A percentile compares a stretch with the other conserved stretches of the same genome.
phyloP scores from a whole-genome alignment of 2,113 vertebrate genomes.

The Rhabdomys dilectus region DNA sequence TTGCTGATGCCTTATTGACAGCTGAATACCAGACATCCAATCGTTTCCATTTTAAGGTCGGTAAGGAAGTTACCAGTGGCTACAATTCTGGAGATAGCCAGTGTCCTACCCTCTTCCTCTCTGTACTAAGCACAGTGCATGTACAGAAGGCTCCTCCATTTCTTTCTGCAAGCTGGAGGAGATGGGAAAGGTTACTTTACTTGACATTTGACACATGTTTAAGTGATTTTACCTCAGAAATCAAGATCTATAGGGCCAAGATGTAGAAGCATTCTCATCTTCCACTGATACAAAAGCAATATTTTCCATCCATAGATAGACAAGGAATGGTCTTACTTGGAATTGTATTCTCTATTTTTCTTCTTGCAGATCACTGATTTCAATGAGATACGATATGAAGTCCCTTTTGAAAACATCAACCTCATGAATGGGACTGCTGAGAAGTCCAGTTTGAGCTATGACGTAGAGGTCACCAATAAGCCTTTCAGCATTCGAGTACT shows the following conservation, averaged over 20 bases:
- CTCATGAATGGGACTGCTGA: background rate
- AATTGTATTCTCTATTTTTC: background rate
- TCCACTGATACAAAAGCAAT: background rate
- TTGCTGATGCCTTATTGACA: background rate
- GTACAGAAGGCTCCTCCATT: background rate
- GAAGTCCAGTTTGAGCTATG: slow-evolving; percentile 16
- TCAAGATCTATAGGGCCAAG: background rate
- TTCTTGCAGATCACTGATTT: slow-evolving; percentile 69
- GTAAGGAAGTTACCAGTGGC: background rate
- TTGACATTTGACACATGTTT: background rate
- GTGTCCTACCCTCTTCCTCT: accelerated
- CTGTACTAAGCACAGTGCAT: background rate
- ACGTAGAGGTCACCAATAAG: background rate
- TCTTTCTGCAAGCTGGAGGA: too few species aligned
- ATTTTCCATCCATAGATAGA: background rate
- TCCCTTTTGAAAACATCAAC: slow-evolving; percentile 38
- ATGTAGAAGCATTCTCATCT: background rate
- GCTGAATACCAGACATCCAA: slow-evolving; percentile 69
- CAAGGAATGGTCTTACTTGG: background rate
- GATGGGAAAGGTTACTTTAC: background rate
- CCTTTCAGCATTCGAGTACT: slow-evolving; percentile 76
- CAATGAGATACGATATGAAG: slow-evolving; percentile 66
- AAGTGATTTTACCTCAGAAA: background rate
- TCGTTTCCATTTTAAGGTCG: slow-evolving; percentile 80
- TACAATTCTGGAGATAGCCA: background rate